These are phyloP conservation scores for Glossosoma conforme DNA, from an alignment of 1,140 invertebrate genomes.

Conservation along the genomic window DNA sequence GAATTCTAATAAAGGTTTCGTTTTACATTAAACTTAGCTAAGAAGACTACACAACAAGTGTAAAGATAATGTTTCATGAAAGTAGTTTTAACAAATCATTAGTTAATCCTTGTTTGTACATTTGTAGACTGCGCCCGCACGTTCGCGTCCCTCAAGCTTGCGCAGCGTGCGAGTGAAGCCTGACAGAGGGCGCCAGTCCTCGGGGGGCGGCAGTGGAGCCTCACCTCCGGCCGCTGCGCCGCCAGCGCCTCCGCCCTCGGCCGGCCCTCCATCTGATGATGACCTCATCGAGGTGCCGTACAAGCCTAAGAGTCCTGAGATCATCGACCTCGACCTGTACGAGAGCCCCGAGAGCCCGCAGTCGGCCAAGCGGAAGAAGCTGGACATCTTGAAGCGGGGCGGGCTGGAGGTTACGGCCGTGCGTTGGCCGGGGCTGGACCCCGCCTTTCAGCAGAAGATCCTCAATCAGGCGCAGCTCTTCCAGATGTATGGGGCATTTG, in stretches of 20 bases:
- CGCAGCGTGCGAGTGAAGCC: conserved; percentile 58
- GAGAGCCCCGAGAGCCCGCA: conserved; percentile 41
- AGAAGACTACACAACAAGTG: too few relatives aligned
- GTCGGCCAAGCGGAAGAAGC: conserved; percentile 60
- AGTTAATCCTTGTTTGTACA: background rate
- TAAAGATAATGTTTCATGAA: too few relatives aligned
- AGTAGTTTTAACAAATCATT: too few relatives aligned
- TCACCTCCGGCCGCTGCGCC: conserved; percentile 12
- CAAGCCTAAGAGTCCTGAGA: conserved; percentile 56
- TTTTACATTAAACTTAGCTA: too few relatives aligned
- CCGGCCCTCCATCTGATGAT: conserved; percentile 33
- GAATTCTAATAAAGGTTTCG: too few relatives aligned
- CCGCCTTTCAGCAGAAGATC: conserved; percentile 47
- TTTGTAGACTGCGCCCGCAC: conserved; percentile 36
- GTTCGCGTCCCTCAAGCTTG: conserved; percentile 50
- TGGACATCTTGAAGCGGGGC: conserved; percentile 67
- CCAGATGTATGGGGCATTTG: too few relatives aligned
- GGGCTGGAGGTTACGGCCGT: conserved; percentile 68
- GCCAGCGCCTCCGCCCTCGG: conserved; percentile 29
- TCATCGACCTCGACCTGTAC: conserved; percentile 57
- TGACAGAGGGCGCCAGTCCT: conserved; percentile 41
- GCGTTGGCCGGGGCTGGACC: conserved; percentile 38
- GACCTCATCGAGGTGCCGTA: conserved; percentile 48
- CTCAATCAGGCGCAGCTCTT: conserved; percentile 49
- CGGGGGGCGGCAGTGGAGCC: conserved; percentile 27